Conservation (phyloP, 2,888 invertebrate genomes). For the Melieria picta region DNA sequence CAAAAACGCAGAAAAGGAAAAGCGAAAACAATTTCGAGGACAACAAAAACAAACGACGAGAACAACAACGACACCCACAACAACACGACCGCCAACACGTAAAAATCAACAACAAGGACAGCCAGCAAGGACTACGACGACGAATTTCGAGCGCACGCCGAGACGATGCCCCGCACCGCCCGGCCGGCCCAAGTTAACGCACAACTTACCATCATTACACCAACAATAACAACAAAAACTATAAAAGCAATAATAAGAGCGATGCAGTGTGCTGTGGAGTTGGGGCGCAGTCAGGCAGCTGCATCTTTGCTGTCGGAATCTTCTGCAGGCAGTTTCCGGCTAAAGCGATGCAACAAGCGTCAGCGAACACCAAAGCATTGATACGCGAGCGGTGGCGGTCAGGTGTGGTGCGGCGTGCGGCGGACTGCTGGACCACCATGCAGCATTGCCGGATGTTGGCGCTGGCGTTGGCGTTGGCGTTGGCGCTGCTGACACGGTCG, state of each 20-base stretch:
- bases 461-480: background rate
- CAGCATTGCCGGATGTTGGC: background rate
- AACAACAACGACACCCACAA: conserved; percentile 4
- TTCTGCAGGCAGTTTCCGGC: background rate
- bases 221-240: background rate
- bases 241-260: background rate
- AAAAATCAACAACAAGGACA: conserved; percentile 2
- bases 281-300: background rate
- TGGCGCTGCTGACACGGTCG: background rate
- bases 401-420: background rate
- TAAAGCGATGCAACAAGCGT: conserved; percentile 24
- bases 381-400: conserved; percentile 10
- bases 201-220: conserved; percentile 5
- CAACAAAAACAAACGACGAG: conserved; percentile 18
- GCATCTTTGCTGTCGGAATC: conserved; percentile 5
- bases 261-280: background rate
- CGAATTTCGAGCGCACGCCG: too few species aligned
- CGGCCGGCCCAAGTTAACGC: background rate
- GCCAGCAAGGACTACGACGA: background rate
- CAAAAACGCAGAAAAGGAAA: background rate
- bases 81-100: background rate
- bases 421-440: background rate
- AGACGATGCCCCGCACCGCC: too few species aligned
- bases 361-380: conserved; percentile 5
- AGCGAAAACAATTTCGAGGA: conserved; percentile 31